Evolutionary conservation across 1,140 invertebrate genomes (phyloP), one percentile per base, ranked within the genome.

Genomic region (Diabrotica undecimpunctata): DNA sequence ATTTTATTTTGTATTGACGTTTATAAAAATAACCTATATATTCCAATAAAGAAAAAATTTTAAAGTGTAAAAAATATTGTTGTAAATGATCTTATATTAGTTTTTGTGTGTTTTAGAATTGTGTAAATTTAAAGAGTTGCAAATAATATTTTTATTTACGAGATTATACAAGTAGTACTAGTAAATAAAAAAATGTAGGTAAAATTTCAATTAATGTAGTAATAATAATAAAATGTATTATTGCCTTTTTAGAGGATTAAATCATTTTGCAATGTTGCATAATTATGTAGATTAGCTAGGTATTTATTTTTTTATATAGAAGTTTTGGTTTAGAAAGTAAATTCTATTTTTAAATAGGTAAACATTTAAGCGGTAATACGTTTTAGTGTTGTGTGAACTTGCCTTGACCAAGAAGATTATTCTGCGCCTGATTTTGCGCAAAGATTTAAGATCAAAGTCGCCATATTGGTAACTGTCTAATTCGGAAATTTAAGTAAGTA

Each of bases 391-490:
- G 13, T 61, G 60, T 61, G 37, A 61, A 61, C 9, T 10, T 61
- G 60, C 13, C 60, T 51, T 61, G 50, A 7, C 14, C 13, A 46
- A 25, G 41, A 58, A 38, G 8, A 65, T 39, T 58, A 37, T 52
- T 61, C 46, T 62, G 67, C 60, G 64, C 41, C 56, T 55, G 25
- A 58, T 66, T 39, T 41, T 65, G 70, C 72, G 70, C 66, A 69
- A 61, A 37, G 58, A 56, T 71, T 65, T 62, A 52, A 71, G 67
- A 74, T 74, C 71, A 72, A 61, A 72, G 73, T 74, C 71, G 73
- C 73, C 73, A 74, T 74, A 74, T 74, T 74, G 65, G 66, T 69
- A 74, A 74, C 73, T 74, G 71, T 74, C 73, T 74, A 74, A 56
- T 69, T 72, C 69, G 66, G 65, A 74, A 74, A 74, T 70, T 73